phyloP scores from a whole-genome alignment of 2,113 vertebrate genomes.

The Piprites chloris region DNA sequence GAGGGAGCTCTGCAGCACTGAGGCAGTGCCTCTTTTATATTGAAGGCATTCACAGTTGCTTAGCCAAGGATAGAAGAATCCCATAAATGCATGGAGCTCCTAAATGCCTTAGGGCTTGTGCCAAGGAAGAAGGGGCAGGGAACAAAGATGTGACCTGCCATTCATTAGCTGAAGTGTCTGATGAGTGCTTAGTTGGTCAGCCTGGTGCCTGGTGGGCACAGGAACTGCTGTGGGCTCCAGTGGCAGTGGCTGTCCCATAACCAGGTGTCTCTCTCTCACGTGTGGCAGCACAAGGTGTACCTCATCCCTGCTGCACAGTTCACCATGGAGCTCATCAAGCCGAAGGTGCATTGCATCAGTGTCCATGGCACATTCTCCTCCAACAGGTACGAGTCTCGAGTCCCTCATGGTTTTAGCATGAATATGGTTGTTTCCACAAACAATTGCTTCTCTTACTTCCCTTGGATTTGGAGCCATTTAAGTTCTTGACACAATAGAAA shows the following conservation, averaged over 20 bases:
- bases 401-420: not conserved
- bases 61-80: not conserved
- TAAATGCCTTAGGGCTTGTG: not conserved
- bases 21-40: not conserved
- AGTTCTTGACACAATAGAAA: not conserved
- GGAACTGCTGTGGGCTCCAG: not conserved
- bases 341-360: slow-evolving; percentile 84
- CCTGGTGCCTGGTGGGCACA: not conserved
- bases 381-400: slow-evolving; percentile 73
- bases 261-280: not conserved
- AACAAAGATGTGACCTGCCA: not conserved
- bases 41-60: not conserved
- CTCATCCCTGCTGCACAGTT: slow-evolving; percentile 82
- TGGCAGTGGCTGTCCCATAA: not conserved
- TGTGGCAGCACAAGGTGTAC: slow-evolving; percentile 81
- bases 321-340: slow-evolving; percentile 83
- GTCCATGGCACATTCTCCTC: slow-evolving; percentile 81
- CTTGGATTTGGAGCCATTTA: not conserved
- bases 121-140: not conserved
- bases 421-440: not conserved
- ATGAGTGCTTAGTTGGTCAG: not conserved
- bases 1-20: not conserved
- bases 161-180: not conserved
- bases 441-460: rapidly evolving
- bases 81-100: not conserved